phyloP scores from a whole-genome alignment of 2,797 vertebrate genomes.

The Myotis pilosus region DNA sequence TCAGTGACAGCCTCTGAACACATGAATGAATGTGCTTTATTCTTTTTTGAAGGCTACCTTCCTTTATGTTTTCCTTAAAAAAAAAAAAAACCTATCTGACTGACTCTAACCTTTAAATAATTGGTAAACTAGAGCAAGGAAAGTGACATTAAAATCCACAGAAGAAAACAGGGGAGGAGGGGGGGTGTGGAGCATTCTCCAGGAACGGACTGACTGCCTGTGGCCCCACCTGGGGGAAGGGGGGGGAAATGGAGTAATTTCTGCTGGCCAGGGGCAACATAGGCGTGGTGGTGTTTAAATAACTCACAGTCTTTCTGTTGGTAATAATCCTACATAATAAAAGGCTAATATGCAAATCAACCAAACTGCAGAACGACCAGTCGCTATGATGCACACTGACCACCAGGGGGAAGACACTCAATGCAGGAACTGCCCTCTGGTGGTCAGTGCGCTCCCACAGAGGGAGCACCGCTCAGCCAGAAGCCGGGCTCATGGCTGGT shows the following conservation, averaged over 20 bases:
- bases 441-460: too few species aligned
- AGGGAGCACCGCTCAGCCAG: too few species aligned
- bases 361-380: too few species aligned
- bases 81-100: slow-evolving; percentile 62
- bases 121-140: slow-evolving; percentile 65
- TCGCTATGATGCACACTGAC: too few species aligned
- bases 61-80: neutral
- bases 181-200: neutral
- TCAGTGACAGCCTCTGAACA: slow-evolving; percentile 11
- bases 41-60: slow-evolving; percentile 30
- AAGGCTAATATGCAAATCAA: too few species aligned
- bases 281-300: neutral
- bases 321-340: neutral
- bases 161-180: neutral
- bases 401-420: too few species aligned
- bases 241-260: neutral
- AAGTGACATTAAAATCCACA: slow-evolving; percentile 66
- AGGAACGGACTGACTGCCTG: neutral
- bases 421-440: too few species aligned
- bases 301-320: neutral
- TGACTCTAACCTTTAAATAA: slow-evolving; percentile 79
- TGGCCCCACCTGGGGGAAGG: neutral
- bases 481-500: too few species aligned
- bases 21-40: neutral
- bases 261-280: neutral